Conservation (phyloP, 1,140 invertebrate genomes). For the Sycophila sp. region DNA sequence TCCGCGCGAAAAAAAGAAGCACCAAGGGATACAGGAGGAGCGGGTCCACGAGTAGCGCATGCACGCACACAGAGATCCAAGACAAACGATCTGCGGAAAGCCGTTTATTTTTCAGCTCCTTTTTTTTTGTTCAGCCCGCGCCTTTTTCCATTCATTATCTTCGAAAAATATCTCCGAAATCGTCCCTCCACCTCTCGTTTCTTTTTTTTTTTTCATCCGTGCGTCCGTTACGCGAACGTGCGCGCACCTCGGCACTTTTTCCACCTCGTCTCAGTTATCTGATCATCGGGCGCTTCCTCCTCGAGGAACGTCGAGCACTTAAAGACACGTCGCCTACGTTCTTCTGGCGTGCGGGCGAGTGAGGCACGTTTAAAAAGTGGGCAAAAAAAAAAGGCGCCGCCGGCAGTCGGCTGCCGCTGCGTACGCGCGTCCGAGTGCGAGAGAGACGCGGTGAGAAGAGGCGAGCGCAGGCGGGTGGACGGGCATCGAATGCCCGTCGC, state of each 20-base stretch:
- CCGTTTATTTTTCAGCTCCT: background rate
- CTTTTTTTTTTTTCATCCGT: background rate
- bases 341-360: background rate
- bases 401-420: constrained; percentile 42
- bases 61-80: background rate
- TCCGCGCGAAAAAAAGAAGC: background rate
- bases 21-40: background rate
- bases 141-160: constrained; percentile 23
- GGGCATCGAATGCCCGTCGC: constrained; percentile 41
- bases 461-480: constrained; percentile 7
- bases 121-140: background rate
- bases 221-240: background rate
- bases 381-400: constrained; percentile 31
- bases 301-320: constrained; percentile 27
- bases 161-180: constrained; percentile 17
- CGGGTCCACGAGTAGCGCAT: background rate
- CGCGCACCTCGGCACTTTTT: background rate
- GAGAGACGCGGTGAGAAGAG: constrained; percentile 1
- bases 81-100: constrained; percentile 20
- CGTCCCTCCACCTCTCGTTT: background rate
- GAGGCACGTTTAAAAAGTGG: constrained; percentile 8
- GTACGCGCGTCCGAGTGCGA: constrained; percentile 20
- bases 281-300: constrained; percentile 16
- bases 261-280: constrained; percentile 9
- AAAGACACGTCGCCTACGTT: no score